Percentiles rank a stretch among this genome's conserved stretches.
Conservation (phyloP, 1,140 invertebrate genomes). For the Macrobrachium nipponense region DNA sequence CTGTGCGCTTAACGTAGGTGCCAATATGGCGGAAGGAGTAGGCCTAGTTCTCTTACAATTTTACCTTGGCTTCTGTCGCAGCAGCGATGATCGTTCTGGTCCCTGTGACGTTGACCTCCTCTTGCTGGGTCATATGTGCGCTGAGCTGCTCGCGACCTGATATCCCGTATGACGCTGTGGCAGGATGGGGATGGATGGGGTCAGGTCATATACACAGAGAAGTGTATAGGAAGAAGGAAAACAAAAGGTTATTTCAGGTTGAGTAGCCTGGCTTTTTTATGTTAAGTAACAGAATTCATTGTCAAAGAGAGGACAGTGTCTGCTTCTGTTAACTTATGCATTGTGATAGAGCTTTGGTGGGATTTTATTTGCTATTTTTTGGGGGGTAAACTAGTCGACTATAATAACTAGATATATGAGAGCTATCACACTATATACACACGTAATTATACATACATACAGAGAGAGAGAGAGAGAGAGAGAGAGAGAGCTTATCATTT, state of each 20-base stretch:
- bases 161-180: constrained; percentile 36
- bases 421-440: too few relatives aligned
- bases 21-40: neutral
- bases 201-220: neutral
- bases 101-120: constrained; percentile 29
- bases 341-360: too few relatives aligned
- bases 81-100: constrained; percentile 16
- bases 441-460: too few relatives aligned
- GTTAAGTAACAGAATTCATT: neutral
- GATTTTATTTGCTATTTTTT: too few relatives aligned
- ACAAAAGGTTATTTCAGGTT: neutral
- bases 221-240: constrained; percentile 1
- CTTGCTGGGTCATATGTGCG: constrained; percentile 10
- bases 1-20: too few relatives aligned
- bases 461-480: too few relatives aligned
- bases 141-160: constrained; percentile 35
- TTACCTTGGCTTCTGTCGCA: constrained; percentile 19
- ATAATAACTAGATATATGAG: too few relatives aligned
- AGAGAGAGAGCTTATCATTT: too few relatives aligned
- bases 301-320: neutral
- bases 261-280: too few relatives aligned
- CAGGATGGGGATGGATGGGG: too few relatives aligned
- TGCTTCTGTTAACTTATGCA: too few relatives aligned
- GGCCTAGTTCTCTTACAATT: neutral
- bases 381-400: too few relatives aligned